A percentile compares a stretch with the other conserved stretches of the same genome.
phyloP scores from a whole-genome alignment of 2,113 vertebrate genomes.

The Silurus glanis region DNA sequence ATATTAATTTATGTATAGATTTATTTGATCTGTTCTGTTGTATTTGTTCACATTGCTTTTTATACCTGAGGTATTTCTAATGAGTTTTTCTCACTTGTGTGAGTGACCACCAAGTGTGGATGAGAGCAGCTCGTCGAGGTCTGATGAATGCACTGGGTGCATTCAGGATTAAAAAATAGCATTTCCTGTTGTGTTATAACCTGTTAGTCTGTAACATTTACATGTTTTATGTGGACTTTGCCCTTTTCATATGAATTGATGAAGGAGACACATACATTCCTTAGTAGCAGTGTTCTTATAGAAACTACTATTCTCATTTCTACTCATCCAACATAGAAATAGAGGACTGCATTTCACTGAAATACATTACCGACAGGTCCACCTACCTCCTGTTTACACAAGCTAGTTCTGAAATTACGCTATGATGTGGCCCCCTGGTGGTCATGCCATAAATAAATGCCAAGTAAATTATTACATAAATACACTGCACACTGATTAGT shows the following conservation, averaged over 20 bases:
- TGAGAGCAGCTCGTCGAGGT: slow-evolving; percentile 39
- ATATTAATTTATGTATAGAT: slow-evolving; percentile 55
- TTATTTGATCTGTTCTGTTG: slow-evolving; percentile 52
- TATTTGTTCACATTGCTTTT: slow-evolving; percentile 39
- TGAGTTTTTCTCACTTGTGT: slow-evolving; percentile 46
- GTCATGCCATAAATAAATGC: slow-evolving; percentile 15
- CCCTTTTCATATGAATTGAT: slow-evolving; percentile 21
- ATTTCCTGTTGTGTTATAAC: slow-evolving; percentile 34
- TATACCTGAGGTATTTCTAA: slow-evolving; percentile 44
- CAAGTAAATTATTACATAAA: background rate
- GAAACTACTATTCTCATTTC: slow-evolving; percentile 44
- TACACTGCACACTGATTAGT: background rate
- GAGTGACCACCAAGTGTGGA: slow-evolving; percentile 44
- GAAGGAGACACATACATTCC: slow-evolving; percentile 34
- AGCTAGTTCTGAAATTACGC: background rate
- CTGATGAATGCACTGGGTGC: slow-evolving; percentile 62
- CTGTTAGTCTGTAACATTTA: slow-evolving; percentile 1
- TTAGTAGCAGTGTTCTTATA: slow-evolving; percentile 51
- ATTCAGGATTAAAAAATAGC: slow-evolving; percentile 43
- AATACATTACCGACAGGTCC: background rate
- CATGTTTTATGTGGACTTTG: slow-evolving; percentile 9
- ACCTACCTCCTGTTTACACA: background rate
- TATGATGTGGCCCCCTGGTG: slow-evolving; percentile 60
- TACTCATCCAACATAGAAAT: slow-evolving; percentile 5
- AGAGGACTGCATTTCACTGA: slow-evolving; percentile 5